These are phyloP conservation scores for Stylophora pistillata DNA, from an alignment of 64 coral and sea anemone genomes.

Conservation along the genomic window DNA sequence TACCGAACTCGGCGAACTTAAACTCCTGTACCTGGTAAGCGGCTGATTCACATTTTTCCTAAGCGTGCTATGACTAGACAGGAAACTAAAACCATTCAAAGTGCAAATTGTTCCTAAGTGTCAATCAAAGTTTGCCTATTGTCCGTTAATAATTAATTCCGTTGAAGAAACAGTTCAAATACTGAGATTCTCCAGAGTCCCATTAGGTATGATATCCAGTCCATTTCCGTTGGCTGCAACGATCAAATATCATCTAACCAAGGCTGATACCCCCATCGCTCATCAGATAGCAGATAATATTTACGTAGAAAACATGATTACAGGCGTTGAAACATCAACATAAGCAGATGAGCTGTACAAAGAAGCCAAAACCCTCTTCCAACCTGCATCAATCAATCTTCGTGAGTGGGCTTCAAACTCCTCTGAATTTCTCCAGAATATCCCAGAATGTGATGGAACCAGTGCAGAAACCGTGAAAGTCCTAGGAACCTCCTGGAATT, in stretches of 20 bases:
- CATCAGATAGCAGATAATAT: slow-evolving; percentile 41
- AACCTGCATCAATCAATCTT: too few species aligned
- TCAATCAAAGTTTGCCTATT: too few species aligned
- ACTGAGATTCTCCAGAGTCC: slow-evolving; percentile 32
- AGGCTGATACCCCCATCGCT: slow-evolving; percentile 33
- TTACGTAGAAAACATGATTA: slow-evolving; percentile 56
- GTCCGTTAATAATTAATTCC: too few species aligned
- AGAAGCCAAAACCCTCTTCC: slow-evolving; percentile 55
- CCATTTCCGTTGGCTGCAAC: slow-evolving; percentile 48
- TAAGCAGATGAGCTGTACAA: slow-evolving; percentile 54
- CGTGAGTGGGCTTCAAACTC: slow-evolving; percentile 60
- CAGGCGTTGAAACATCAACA: slow-evolving; percentile 33
- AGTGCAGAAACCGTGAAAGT: too few species aligned
- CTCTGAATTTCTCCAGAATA: slow-evolving; percentile 31
- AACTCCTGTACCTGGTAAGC: too few species aligned
- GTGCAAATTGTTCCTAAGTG: too few species aligned
- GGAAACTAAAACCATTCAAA: too few species aligned
- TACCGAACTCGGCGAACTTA: too few species aligned
- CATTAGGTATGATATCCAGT: slow-evolving; percentile 56
- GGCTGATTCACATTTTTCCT: too few species aligned
- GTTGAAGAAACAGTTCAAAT: too few species aligned
- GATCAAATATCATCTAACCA: slow-evolving; percentile 44
- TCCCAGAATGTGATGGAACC: slow-evolving; percentile 22
- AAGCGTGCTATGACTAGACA: too few species aligned
- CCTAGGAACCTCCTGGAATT: too few species aligned